Percentiles rank a stretch among this genome's conserved stretches.
Evolutionary conservation across 2,797 vertebrate genomes (phyloP).

Genomic region (Pempheris klunzingeri): DNA sequence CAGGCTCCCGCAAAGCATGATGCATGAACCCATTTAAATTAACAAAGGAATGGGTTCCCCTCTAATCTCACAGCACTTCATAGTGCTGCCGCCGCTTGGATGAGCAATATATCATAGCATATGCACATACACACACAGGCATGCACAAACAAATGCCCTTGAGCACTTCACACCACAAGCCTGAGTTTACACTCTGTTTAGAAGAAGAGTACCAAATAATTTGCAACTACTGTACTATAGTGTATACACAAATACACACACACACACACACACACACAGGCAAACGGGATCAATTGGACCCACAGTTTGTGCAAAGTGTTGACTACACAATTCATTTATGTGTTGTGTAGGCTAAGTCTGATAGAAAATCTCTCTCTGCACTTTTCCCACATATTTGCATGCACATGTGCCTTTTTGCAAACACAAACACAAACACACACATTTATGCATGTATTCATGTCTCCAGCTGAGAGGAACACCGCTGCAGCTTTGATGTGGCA

Average conservation of each 20-base stretch:
- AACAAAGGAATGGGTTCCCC: slow-evolving; percentile 97
- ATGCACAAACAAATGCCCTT: slow-evolving; percentile 90
- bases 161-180: slow-evolving; percentile 90
- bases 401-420: slow-evolving; percentile 59
- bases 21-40: slow-evolving; percentile 99
- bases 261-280: slow-evolving; percentile 14
- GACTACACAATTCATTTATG: slow-evolving; percentile 53
- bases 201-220: slow-evolving; percentile 89
- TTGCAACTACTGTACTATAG: slow-evolving; percentile 79
- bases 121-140: slow-evolving; percentile 43
- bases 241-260: slow-evolving; percentile 10
- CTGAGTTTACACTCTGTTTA: slow-evolving; percentile 88
- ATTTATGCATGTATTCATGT: slow-evolving; percentile 94
- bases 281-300: slow-evolving; percentile 34
- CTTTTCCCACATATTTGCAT: slow-evolving; percentile 63
- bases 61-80: slow-evolving; percentile 92
- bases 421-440: slow-evolving; percentile 53
- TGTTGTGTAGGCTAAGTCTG: slow-evolving; percentile 56
- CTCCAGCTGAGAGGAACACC: slow-evolving; percentile 75
- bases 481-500: slow-evolving; percentile 90
- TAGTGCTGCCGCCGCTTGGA: slow-evolving; percentile 89
- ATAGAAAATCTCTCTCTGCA: slow-evolving; percentile 50
- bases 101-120: slow-evolving; percentile 94
- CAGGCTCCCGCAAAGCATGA: slow-evolving; percentile 91
- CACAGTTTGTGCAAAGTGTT: slow-evolving; percentile 50